A percentile compares a stretch with the other conserved stretches of the same genome.
phyloP scores from a whole-genome alignment of 1,140 invertebrate species.

The Lucilia sericata region DNA sequence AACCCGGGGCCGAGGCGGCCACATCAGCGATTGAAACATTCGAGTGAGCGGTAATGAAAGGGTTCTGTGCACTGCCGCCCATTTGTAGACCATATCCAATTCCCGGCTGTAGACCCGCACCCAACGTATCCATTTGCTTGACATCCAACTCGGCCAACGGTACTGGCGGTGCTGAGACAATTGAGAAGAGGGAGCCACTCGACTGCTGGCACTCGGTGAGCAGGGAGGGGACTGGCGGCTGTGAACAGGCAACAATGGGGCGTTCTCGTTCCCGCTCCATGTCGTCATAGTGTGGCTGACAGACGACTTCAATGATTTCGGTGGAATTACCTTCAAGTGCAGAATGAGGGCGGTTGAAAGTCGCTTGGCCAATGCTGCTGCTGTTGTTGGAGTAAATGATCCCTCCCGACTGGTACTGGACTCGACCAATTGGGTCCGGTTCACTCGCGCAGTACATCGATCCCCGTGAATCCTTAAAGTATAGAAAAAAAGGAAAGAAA shows the following conservation, averaged over 20 bases:
- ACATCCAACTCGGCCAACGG: constrained; percentile 66
- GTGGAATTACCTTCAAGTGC: constrained; percentile 30
- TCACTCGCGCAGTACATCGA: constrained; percentile 68
- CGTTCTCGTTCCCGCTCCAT: constrained; percentile 65
- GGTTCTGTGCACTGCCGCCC: constrained; percentile 50
- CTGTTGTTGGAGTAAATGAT: constrained; percentile 56
- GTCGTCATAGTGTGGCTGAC: constrained; percentile 53
- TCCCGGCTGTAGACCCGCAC: constrained; percentile 30
- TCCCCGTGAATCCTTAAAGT: constrained; percentile 68
- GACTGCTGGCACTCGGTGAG: constrained; percentile 55
- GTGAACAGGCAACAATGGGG: constrained; percentile 54
- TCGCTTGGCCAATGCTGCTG: constrained; percentile 44
- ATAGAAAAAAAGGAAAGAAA: constrained; percentile 1
- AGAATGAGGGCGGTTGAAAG: constrained; percentile 26
- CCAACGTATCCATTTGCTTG: constrained; percentile 55
- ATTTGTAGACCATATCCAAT: constrained; percentile 43
- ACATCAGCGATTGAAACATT: constrained; percentile 31
- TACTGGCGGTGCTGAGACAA: constrained; percentile 71
- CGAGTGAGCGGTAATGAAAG: constrained; percentile 37
- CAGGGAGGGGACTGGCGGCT: constrained; percentile 48
- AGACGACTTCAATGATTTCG: constrained; percentile 39
- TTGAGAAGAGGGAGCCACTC: constrained; percentile 71
- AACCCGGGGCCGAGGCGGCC: constrained; percentile 45
- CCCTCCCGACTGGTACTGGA: constrained; percentile 67
- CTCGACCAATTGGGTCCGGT: constrained; percentile 67